Conservation (phyloP, 2,888 invertebrate species). For the Drosophila subquinaria region DNA sequence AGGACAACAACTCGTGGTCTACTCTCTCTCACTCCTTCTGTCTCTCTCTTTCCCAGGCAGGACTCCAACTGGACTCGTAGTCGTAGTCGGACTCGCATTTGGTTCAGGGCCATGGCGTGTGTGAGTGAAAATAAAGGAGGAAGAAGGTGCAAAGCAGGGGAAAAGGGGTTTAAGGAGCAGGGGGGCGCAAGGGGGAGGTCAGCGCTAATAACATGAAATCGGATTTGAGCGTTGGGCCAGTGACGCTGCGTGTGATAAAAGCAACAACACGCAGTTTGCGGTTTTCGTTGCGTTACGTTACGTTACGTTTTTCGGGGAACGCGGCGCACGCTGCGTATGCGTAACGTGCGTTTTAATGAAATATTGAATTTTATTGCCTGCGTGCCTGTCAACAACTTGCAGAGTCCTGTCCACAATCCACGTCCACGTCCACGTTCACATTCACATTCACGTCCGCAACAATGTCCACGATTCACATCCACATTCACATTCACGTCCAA, state of each 20-base stretch:
- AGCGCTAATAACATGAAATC: constrained; percentile 76
- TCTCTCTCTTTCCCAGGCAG: background rate
- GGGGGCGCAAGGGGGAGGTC: background rate
- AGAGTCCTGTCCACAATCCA: constrained; percentile 34
- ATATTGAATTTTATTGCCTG: constrained; percentile 84
- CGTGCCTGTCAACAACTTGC: constrained; percentile 83
- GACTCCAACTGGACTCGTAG: constrained; percentile 16
- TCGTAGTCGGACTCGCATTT: constrained; percentile 20
- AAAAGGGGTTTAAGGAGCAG: background rate
- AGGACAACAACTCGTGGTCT: constrained; percentile 21
- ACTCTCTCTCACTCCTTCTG: background rate
- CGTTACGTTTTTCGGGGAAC: constrained; percentile 26
- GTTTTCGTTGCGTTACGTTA: constrained; percentile 57
- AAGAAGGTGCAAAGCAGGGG: background rate
- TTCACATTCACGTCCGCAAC: constrained; percentile 9
- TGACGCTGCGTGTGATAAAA: constrained; percentile 78
- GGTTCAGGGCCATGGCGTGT: constrained; percentile 28
- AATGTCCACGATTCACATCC: constrained; percentile 8
- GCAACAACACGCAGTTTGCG: constrained; percentile 65
- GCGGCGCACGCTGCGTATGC: constrained; percentile 76
- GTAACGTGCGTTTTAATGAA: constrained; percentile 83
- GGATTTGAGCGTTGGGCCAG: constrained; percentile 70
- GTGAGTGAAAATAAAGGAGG: too few relatives aligned
- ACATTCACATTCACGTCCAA: constrained; percentile 29
- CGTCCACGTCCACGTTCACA: constrained; percentile 13